phyloP scores from a whole-genome alignment of 2,113 vertebrate genomes.

The Corydoras sp. region DNA sequence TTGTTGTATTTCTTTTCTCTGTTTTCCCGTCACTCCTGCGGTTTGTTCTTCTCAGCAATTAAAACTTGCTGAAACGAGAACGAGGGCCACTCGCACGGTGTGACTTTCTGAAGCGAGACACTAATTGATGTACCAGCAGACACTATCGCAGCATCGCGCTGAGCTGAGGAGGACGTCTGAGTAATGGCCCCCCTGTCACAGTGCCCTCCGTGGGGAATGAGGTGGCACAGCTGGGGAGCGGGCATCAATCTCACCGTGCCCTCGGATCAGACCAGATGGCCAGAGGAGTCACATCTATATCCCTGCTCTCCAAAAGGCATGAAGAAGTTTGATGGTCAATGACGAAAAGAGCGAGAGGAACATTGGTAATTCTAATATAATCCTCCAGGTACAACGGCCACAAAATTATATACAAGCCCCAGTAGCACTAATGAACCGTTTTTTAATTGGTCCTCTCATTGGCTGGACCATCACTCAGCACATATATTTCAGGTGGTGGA shows the following conservation, averaged over 20 bases:
- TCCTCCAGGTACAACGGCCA: too few relatives aligned
- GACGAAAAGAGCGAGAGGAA: slow-evolving; percentile 6
- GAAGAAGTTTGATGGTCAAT: slow-evolving; percentile 57
- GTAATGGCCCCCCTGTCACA: slow-evolving; percentile 28
- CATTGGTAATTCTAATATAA: too few relatives aligned
- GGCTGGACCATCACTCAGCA: too few relatives aligned
- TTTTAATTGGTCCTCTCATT: too few relatives aligned
- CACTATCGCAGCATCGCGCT: slow-evolving; percentile 10
- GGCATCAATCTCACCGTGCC: slow-evolving; percentile 67
- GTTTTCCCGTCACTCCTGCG: neutral
- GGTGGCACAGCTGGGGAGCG: slow-evolving; percentile 65
- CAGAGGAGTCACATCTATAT: slow-evolving; percentile 25
- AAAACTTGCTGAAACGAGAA: slow-evolving; percentile 29
- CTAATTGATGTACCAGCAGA: slow-evolving; percentile 39
- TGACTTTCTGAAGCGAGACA: slow-evolving; percentile 30
- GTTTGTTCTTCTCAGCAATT: slow-evolving; percentile 35
- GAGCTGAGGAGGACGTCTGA: slow-evolving; percentile 21
- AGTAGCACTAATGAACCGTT: too few relatives aligned
- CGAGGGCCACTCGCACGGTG: slow-evolving; percentile 4
- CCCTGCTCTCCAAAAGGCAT: slow-evolving; percentile 58
- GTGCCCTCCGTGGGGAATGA: slow-evolving; percentile 53
- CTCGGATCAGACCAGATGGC: slow-evolving; percentile 58
- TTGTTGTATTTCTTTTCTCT: neutral
- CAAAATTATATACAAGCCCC: too few relatives aligned
- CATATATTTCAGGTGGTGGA: too few relatives aligned